These are phyloP conservation scores for Cyclura pinguis DNA, from an alignment of 2,797 vertebrate species.

Conservation along the genomic window DNA sequence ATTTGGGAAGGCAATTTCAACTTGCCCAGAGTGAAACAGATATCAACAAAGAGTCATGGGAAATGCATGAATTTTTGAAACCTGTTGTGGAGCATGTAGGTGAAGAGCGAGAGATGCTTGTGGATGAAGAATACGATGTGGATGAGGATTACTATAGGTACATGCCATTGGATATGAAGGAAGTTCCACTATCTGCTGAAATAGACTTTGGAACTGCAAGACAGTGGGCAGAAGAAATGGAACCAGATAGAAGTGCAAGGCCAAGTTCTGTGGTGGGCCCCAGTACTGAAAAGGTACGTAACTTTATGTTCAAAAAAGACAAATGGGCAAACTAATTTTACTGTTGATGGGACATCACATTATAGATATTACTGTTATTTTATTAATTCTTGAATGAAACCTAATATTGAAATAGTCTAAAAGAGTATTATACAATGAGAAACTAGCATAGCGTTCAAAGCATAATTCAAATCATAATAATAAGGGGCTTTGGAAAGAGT, in stretches of 20 bases:
- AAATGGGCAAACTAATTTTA: slow-evolving; percentile 61
- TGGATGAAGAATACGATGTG: slow-evolving; percentile 86
- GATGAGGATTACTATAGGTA: slow-evolving; percentile 55
- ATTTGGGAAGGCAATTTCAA: slow-evolving; percentile 81
- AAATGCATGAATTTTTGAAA: slow-evolving; percentile 78
- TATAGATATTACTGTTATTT: background rate
- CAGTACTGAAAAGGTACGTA: slow-evolving; percentile 49
- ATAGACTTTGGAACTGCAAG: slow-evolving; percentile 46
- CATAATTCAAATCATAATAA: background rate
- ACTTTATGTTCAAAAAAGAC: slow-evolving; percentile 37
- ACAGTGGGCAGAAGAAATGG: slow-evolving; percentile 73
- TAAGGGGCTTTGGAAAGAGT: background rate
- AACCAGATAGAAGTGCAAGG: slow-evolving; percentile 26
- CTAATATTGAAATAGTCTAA: background rate
- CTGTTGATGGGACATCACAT: too few relatives aligned
- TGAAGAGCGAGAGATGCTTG: slow-evolving; percentile 88
- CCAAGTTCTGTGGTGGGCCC: slow-evolving; percentile 18
- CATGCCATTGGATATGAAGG: background rate
- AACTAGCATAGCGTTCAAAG: background rate
- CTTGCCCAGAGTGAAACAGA: slow-evolving; percentile 64
- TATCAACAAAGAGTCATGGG: slow-evolving; percentile 78
- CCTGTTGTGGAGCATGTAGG: slow-evolving; percentile 47
- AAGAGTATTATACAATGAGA: background rate
- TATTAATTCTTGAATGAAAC: background rate
- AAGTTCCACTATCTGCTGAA: slow-evolving; percentile 1